Conservation (phyloP, 2,113 vertebrate genomes). For the Tenebrosternarchus preto region DNA sequence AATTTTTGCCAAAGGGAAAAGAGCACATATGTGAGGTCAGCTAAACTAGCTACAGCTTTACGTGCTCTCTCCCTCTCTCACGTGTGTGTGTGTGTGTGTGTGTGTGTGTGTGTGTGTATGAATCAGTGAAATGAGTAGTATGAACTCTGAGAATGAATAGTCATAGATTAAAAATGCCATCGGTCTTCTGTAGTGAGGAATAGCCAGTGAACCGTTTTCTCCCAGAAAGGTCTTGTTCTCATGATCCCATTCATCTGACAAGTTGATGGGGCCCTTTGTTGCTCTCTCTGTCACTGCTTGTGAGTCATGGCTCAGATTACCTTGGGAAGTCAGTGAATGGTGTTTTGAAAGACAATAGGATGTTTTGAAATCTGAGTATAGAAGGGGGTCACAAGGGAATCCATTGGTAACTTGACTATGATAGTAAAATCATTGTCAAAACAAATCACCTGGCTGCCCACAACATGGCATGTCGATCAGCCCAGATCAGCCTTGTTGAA, state of each 20-base stretch:
- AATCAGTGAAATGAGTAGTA: background rate
- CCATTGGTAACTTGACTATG: no score
- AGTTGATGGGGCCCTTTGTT: background rate
- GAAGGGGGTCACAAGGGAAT: no score
- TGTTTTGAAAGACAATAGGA: background rate
- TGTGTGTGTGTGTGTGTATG: no score
- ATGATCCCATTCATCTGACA: constrained; percentile 4
- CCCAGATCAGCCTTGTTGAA: no score
- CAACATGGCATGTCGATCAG: no score
- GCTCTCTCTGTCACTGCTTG: background rate
- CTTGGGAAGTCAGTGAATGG: background rate
- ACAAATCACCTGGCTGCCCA: no score
- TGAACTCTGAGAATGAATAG: constrained; percentile 10
- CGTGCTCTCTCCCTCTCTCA: background rate
- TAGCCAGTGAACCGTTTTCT: background rate
- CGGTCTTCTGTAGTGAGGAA: background rate
- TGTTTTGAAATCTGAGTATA: background rate
- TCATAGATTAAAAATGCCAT: background rate
- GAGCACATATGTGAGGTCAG: constrained; percentile 5
- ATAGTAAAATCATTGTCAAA: no score
- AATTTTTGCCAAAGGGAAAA: background rate
- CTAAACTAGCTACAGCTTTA: background rate
- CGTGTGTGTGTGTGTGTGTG: no score
- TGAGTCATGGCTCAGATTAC: constrained; percentile 4
- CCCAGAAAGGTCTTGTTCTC: background rate